phyloP scores from a whole-genome alignment of 92 coral and sea anemone genomes.

The Galaxea fascicularis region DNA sequence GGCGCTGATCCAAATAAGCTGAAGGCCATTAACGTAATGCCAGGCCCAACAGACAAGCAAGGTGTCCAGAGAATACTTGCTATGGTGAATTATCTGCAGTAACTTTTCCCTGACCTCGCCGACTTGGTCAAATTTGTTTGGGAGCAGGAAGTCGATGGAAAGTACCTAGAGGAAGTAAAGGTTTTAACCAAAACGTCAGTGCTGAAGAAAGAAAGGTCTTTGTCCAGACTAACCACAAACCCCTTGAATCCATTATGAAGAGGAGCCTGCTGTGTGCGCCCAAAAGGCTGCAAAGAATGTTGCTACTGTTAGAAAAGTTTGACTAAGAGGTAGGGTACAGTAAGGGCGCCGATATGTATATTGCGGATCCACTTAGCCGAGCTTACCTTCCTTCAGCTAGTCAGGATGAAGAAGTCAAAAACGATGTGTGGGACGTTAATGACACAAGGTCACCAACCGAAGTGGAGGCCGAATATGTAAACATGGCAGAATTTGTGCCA shows the following conservation, averaged over 20 bases:
- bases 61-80: conserved; percentile 66
- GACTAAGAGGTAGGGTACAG: conserved; percentile 37
- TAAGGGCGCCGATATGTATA: too few species aligned
- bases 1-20: too few species aligned
- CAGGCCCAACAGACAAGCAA: conserved; percentile 54
- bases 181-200: conserved; percentile 60
- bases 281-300: conserved; percentile 53
- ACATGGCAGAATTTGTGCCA: conserved; percentile 39
- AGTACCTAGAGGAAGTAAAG: conserved; percentile 48
- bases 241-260: conserved; percentile 49
- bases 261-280: conserved; percentile 60
- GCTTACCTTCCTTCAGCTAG: conserved; percentile 19
- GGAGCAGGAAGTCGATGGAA: conserved; percentile 55
- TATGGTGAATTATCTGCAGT: conserved; percentile 67
- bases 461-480: conserved; percentile 38
- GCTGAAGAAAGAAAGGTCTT: conserved; percentile 47
- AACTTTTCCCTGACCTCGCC: conserved; percentile 60
- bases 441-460: conserved; percentile 29
- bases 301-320: conserved; percentile 38
- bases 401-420: background rate
- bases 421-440: conserved; percentile 12
- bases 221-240: too few species aligned
- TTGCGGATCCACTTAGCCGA: conserved; percentile 34
- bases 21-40: conserved; percentile 62
- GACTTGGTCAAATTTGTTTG: conserved; percentile 58